These are phyloP conservation scores for Trochalopteron elliotii DNA, from an alignment of 2,113 vertebrate species.

Conservation along the genomic window DNA sequence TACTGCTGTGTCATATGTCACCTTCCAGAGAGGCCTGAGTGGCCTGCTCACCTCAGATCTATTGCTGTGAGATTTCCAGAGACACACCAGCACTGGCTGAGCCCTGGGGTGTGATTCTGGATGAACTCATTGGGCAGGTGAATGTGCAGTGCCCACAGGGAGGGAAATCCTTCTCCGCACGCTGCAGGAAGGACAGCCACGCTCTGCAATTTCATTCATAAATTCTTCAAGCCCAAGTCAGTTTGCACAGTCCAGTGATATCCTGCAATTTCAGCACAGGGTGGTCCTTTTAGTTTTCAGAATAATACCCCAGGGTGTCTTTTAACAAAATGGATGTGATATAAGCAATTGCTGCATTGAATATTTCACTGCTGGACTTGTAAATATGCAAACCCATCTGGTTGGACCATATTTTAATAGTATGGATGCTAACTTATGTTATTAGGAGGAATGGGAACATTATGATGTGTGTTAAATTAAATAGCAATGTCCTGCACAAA, in stretches of 20 bases:
- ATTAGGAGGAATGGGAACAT: neutral
- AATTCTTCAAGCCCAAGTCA: neutral
- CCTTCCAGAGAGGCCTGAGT: neutral
- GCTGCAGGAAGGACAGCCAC: neutral
- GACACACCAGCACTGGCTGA: neutral
- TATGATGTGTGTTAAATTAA: neutral
- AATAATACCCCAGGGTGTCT: neutral
- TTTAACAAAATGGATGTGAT: neutral
- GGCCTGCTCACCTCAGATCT: neutral
- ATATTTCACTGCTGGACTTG: constrained; percentile 34
- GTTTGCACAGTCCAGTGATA: neutral
- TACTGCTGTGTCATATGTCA: neutral
- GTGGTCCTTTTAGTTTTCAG: neutral
- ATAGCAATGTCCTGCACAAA: neutral
- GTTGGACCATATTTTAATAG: neutral
- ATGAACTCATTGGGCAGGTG: neutral
- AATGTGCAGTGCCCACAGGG: rapidly evolving
- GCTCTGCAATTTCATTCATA: neutral
- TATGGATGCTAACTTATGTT: neutral
- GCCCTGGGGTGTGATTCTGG: neutral
- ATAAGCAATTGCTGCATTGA: neutral
- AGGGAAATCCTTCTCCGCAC: neutral
- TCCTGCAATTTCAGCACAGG: neutral
- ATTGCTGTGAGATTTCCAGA: neutral
- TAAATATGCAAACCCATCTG: constrained; percentile 42